Base-by-base conservation (phyloP, 2,888 invertebrate genomes). In the Torymus auratus region DNA sequence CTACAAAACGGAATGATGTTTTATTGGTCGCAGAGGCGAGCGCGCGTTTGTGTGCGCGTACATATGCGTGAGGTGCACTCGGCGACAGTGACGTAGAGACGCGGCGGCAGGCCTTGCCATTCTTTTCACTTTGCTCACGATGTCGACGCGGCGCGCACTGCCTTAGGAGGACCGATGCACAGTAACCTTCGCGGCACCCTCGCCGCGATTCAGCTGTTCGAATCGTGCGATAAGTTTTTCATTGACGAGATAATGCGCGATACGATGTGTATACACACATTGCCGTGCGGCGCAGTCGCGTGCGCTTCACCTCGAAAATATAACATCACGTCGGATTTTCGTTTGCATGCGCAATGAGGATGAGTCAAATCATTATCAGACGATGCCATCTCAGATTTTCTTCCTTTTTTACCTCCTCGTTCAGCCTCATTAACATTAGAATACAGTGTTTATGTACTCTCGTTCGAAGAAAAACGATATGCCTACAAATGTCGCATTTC, bases 1-100 rank as follows among this genome's bases (percentile, higher is more conserved):
- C 74, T 65, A 53, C 60, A 78, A 78, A 78, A 72, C 78, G 78
- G 67, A 72, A 72, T 72, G 28, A 53, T 78, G 71, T 71, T 70
- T 71, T 77, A 69, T 77, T 65, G 64, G 55, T 50, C 15, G 50
- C 7, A n/a, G n/a, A n/a, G n/a, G 17, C 61, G 55, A 11, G 72
- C 53, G 20, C 13, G 50, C n/a, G 65, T 15, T 17, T 50, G 11
- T 10, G 15, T 13, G 56, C 55, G n/a, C 5, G 53, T 20, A 65
- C 12, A 15, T 65, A 28, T 64, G 10, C 50, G 65, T 56, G 23
- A n/a, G 52, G 62, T 14, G 62, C 73, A n/a, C 15, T 7, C 28
- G 15, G 53, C 55, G 10, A 15, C 64, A 53, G 53, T 72, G 71
- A 72, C 71, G 71, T 72, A 72, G 41, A 41, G 41, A 41, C 41